Evolutionary conservation across 2,888 invertebrate species (phyloP), one percentile per base, ranked within the genome.

Genomic region (Nasonia oneida): DNA sequence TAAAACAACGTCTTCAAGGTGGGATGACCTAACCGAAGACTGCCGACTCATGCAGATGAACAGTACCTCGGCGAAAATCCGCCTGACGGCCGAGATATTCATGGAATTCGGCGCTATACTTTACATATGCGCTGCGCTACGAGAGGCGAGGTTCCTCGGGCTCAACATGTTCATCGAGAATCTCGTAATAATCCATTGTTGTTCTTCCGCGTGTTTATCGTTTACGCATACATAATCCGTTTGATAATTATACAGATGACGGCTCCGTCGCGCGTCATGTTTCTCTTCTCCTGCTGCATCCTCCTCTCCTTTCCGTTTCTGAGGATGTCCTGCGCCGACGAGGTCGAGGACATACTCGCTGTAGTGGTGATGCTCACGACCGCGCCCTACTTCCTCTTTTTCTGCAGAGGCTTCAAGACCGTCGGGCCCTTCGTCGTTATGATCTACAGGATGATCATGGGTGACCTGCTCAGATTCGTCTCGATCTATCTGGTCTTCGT

Each of bases 341-440:
- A 97, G 92, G 96, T 96, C 79, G 99, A 99, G 93, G 99, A 99
- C 92, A 96, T 97, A 87, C 95, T 99, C 2, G 98, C 98, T 0
- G 97, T 99, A 2, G 95, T 98, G 86, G 98, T 99, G 18, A 99
- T 99, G 97, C 94, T 99, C 50, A 98, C 98, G 15, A 99, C 99
- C 0, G 98, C 99, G 0, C 98, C 99, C 0, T 99, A 99, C 93
- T 99, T 99, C 93, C 94, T 99, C 81, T 99, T 99, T 94, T 99
- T 99, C 94, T 99, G 99, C 94, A 98, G 99, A 91, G 99, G 99
- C 18, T 98, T 99, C 94, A 98, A 98, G 94, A 98, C 99, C 0
- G 99, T 99, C 1, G 99, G 99, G 4, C 99, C 99, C 0, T 99
- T 99, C 95, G 99, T 99, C n/a, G 98, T 99, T 89, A 99, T 99